Percentiles rank a stretch among this genome's conserved stretches.
These are phyloP conservation scores for Conomelus anceps DNA, from an alignment of 2,888 invertebrate species.

Conservation along the genomic window DNA sequence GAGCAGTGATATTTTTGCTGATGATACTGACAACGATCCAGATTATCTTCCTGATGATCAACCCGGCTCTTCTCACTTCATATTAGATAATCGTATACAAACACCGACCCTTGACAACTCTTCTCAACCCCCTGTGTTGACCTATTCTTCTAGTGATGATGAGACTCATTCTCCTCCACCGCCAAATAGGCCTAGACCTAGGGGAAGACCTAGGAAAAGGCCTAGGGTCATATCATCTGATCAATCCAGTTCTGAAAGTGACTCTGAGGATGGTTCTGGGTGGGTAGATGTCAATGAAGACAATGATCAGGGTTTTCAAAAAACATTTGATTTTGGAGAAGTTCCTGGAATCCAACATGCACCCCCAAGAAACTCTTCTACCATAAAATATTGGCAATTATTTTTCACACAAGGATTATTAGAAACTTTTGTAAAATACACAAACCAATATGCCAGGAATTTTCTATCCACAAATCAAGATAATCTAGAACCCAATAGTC, in stretches of 20 bases:
- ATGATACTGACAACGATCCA: background rate
- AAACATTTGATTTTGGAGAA: background rate
- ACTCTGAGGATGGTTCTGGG: background rate
- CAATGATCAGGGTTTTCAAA: background rate
- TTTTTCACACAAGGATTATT: background rate
- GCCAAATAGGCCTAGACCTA: background rate
- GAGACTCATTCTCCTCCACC: background rate
- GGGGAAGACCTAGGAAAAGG: background rate
- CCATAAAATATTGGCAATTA: background rate
- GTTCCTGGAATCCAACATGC: background rate
- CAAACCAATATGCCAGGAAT: conserved; percentile 11
- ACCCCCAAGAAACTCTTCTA: background rate
- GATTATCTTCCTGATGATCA: background rate
- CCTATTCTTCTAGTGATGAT: background rate
- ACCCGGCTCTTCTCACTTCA: background rate
- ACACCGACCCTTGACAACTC: background rate
- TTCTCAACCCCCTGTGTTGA: background rate
- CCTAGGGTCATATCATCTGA: background rate
- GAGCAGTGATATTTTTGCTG: background rate
- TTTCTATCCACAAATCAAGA: too few species aligned
- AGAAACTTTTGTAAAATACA: background rate
- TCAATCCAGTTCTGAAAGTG: background rate
- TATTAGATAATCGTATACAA: background rate
- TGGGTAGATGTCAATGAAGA: conserved; percentile 3
- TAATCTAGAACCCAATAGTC: background rate